Evolutionary conservation across 1,140 invertebrate genomes (phyloP).

Genomic region (Tenebrio molitor): DNA sequence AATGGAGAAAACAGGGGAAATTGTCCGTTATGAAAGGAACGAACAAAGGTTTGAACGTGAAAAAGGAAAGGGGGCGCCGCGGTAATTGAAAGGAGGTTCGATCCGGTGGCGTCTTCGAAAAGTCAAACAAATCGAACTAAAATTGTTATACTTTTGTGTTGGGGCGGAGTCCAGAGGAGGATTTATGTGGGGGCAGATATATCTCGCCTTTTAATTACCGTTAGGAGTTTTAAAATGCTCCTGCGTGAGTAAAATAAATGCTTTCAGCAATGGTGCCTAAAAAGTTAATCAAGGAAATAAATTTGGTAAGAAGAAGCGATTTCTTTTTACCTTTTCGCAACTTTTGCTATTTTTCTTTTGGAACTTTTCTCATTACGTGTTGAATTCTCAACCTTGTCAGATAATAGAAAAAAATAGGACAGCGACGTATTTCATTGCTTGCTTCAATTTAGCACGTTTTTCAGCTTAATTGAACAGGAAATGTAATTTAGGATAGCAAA

Average conservation of each 20-base stretch:
- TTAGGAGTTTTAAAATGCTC: slow-evolving; percentile 26
- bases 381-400: slow-evolving; percentile 43
- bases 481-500: slow-evolving; percentile 28
- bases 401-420: slow-evolving; percentile 45
- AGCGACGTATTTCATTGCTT: slow-evolving; percentile 40
- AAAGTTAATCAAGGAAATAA: slow-evolving; percentile 59
- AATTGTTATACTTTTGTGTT: neutral
- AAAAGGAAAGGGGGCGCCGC: neutral
- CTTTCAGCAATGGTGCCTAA: slow-evolving; percentile 49
- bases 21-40: slow-evolving; percentile 26
- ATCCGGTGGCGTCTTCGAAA: no score
- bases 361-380: slow-evolving; percentile 58
- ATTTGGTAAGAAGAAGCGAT: slow-evolving; percentile 53
- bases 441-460: slow-evolving; percentile 41
- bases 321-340: slow-evolving; percentile 56
- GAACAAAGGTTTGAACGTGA: slow-evolving; percentile 36
- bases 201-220: slow-evolving; percentile 26
- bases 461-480: slow-evolving; percentile 35
- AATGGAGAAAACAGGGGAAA: slow-evolving; percentile 46
- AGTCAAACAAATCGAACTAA: neutral
- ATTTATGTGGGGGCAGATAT: neutral
- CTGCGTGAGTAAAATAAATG: slow-evolving; percentile 51
- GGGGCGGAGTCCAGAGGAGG: neutral
- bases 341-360: slow-evolving; percentile 57
- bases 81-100: slow-evolving; percentile 7